Conservation (phyloP, 2,113 vertebrate species). For the Chloroceryle aenea region DNA sequence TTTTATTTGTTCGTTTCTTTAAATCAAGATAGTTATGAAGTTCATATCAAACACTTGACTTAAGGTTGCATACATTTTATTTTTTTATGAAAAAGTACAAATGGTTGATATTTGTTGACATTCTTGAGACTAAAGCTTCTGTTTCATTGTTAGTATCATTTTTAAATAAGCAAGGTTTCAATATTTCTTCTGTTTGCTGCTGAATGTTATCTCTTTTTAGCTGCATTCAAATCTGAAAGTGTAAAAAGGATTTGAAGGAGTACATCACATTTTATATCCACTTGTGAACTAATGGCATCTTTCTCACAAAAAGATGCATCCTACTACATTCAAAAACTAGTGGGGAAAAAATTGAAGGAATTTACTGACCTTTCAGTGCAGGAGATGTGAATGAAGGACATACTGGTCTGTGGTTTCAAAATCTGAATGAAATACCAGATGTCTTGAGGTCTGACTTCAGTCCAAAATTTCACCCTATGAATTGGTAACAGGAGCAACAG, state of each 20-base stretch:
- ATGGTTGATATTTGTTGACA: background rate
- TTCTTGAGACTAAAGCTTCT: background rate
- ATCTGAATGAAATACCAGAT: background rate
- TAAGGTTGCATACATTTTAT: background rate
- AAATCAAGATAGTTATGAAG: background rate
- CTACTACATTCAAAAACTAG: background rate
- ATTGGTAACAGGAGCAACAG: background rate
- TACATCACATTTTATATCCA: background rate
- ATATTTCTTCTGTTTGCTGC: background rate
- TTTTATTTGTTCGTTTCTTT: background rate
- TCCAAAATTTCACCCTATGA: background rate
- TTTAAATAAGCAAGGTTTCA: background rate
- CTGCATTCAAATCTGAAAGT: background rate
- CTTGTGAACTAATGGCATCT: background rate
- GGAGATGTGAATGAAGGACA: background rate
- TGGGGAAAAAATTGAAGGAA: background rate
- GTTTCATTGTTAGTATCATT: background rate
- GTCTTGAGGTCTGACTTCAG: background rate
- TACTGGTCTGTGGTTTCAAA: background rate
- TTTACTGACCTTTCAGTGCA: background rate
- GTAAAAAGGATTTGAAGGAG: background rate
- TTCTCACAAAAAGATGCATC: background rate
- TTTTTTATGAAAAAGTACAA: background rate
- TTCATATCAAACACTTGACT: background rate
- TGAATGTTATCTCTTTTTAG: background rate